A percentile compares a stretch with the other conserved stretches of the same genome.
phyloP scores from a whole-genome alignment of 2,113 vertebrate genomes.

The human region GRCh38 chr17:46743501-46744000 shows the following conservation, averaged over 20 bases:
- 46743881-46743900: not conserved
- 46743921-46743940: not conserved
- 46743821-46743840: slow-evolving; percentile 45
- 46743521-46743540: not conserved
- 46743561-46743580: not conserved
- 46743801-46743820: slow-evolving; percentile 15
- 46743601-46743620: not conserved
- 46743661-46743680: not conserved
- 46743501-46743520: not conserved
- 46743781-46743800: not conserved
- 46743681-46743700: not conserved
- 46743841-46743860: slow-evolving; percentile 31
- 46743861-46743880: not conserved
- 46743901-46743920: not conserved
- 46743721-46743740: not conserved
- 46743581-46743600: not conserved
- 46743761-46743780: not conserved
- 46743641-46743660: not conserved
- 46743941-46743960: not conserved
- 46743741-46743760: not conserved
- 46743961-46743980: not conserved
- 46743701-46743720: not conserved
- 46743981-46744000: not conserved
- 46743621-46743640: not conserved
- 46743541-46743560: not conserved